A percentile compares a stretch with the other conserved stretches of the same genome.
Conservation (phyloP, 1,140 invertebrate species). For the Brachionus koreanus region DNA sequence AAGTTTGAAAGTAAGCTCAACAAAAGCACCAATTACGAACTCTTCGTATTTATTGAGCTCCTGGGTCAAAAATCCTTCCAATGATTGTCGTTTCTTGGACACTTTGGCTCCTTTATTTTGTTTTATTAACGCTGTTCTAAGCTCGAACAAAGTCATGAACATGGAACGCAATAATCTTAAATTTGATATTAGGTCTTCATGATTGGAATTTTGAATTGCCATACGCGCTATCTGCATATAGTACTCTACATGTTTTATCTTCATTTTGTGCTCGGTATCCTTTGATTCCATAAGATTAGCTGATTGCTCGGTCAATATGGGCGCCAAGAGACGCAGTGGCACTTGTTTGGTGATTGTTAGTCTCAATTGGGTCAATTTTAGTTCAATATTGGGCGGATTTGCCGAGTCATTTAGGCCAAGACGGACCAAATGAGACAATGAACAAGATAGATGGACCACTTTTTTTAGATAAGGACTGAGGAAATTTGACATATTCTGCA, state of each 20-base stretch:
- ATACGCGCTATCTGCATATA: conserved; percentile 21
- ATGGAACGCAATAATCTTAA: background rate
- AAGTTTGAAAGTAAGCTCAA: conserved; percentile 74
- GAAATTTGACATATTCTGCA: conserved; percentile 74
- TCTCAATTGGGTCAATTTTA: conserved; percentile 45
- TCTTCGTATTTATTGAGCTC: conserved; percentile 63
- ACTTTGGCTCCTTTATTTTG: background rate
- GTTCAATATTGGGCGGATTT: background rate
- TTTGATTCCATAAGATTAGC: background rate
- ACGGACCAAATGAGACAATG: conserved; percentile 21
- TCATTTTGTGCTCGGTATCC: background rate
- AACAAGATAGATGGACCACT: conserved; percentile 63
- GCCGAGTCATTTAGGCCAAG: background rate
- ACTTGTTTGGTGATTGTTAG: conserved; percentile 47
- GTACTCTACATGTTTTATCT: conserved; percentile 17
- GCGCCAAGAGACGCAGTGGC: conserved; percentile 58
- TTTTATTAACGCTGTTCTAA: background rate
- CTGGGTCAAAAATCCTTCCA: conserved; percentile 18
- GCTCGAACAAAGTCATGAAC: conserved; percentile 24
- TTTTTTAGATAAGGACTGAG: conserved; percentile 73
- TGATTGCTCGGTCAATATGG: conserved; percentile 48
- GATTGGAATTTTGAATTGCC: conserved; percentile 11
- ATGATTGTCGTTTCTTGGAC: background rate
- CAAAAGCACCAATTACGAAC: conserved; percentile 69
- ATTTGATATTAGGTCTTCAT: conserved; percentile 26